A percentile compares a stretch with the other conserved stretches of the same genome.
These are phyloP conservation scores for Brachyptera putata DNA, from an alignment of 2,888 invertebrate genomes.

Conservation along the genomic window DNA sequence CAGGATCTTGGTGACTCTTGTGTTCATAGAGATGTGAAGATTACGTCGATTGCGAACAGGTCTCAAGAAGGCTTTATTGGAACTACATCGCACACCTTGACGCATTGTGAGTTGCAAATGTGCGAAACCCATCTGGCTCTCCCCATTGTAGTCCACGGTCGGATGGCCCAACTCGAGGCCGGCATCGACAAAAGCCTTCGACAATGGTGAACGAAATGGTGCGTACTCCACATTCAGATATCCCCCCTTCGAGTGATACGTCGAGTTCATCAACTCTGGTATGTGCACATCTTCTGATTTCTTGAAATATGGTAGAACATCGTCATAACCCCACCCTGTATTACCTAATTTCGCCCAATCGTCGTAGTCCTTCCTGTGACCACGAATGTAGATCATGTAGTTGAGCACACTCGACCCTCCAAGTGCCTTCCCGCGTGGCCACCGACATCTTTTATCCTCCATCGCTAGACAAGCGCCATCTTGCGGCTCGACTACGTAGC, in stretches of 20 bases:
- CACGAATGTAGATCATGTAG: slow-evolving; percentile 78
- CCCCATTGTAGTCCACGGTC: slow-evolving; percentile 44
- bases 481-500: slow-evolving; percentile 63
- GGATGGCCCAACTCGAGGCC: slow-evolving; percentile 54
- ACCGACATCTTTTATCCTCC: slow-evolving; percentile 51
- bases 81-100: slow-evolving; percentile 48
- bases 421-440: slow-evolving; percentile 72
- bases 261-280: slow-evolving; percentile 46
- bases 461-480: slow-evolving; percentile 51
- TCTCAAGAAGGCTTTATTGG: slow-evolving; percentile 60
- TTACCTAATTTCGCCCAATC: slow-evolving; percentile 75
- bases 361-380: slow-evolving; percentile 75
- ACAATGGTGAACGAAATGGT: slow-evolving; percentile 52
- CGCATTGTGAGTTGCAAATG: slow-evolving; percentile 50
- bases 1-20: slow-evolving; percentile 59
- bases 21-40: slow-evolving; percentile 60
- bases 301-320: slow-evolving; percentile 70
- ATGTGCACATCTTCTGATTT: slow-evolving; percentile 67
- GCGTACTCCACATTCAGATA: slow-evolving; percentile 53
- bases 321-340: slow-evolving; percentile 71
- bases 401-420: slow-evolving; percentile 82
- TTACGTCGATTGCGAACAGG: slow-evolving; percentile 58
- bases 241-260: slow-evolving; percentile 55
- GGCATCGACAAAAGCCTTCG: slow-evolving; percentile 58
- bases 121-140: slow-evolving; percentile 48